Base-by-base conservation (phyloP, 2,113 vertebrate genomes). In the Centropus unirufus region DNA sequence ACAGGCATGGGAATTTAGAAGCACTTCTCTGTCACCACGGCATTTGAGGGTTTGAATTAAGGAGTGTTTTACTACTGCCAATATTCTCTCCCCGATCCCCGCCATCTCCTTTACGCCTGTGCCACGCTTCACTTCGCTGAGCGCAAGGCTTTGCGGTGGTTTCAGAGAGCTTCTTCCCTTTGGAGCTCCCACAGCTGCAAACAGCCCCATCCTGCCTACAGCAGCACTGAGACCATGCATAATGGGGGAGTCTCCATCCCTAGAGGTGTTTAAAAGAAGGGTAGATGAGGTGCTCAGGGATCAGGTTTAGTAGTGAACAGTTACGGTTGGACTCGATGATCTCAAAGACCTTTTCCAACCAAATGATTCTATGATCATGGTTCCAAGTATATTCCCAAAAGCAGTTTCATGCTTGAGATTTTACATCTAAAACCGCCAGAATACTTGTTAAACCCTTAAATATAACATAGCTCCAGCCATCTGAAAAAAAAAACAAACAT, bases 11-110 rank as follows among this genome's bases (percentile, higher is more conserved):
- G 30, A 63, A 74, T 8, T 6, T 4, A 14, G 57, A 29, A 62
- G 55, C 66, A 14, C 30, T 22, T 11, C 17, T 62, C 58, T 30
- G 21, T 21, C 61, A 18, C n/a, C 18, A 11, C 0, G 0, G 9
- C 11, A 11, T 51, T 67, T 30, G 5, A 6, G 8, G 36, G 39
- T 77, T 44, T 12, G 5, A 29, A 26, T 8, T 23, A 8, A 23
- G 2, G 39, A 15, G 22, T 8, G 8, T 32, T 69, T 46, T 44
- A 6, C 15, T 59, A 51, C 32, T 70, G 51, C n/a, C 36, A n/a
- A 13, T 26, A 64, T 15, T 19, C 9, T 32, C 7, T 12, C 6
- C 32, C 15, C 9, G 4, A n/a, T n/a, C n/a, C n/a, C 36, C 36
- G 36, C 36, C 36, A 36, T 36, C 36, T 36, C 36, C 36, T 9